Evolutionary conservation across 1,140 invertebrate species (phyloP), one percentile per base, ranked within the genome.

Genomic region (Tetragnatha versicolor): DNA sequence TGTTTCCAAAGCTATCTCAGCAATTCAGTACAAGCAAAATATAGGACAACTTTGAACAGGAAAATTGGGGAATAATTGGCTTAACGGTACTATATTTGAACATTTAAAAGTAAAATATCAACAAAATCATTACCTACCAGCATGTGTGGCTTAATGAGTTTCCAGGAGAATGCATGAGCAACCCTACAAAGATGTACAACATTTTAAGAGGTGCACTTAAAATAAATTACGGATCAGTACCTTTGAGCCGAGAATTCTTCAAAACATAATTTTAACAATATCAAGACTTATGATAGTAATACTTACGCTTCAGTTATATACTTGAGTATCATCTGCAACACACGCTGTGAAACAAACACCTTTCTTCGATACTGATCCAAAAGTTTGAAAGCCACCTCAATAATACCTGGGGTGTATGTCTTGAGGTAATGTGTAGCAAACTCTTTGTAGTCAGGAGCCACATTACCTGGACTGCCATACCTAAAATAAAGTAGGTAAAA

Each of bases 361-460:
- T 95, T 93, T 81, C 92, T 92, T 58, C 94, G 88, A 85, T 96
- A 97, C 79, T 93, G 90, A 84, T 98, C 93, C 47, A 99, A 87
- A 39, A 98, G 90, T 85, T 92, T 91, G 0, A 97, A 86, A 14
- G 97, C 86, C 17, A 95, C 92, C 84, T 95, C 92, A 51, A 98
- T 87, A 7, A 86, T 93, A 27, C 95, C 96, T 39, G 89, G 90
- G 80, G 96, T 95, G 86, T 98, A 99, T 3, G 94, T 95, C 82
- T 94, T 93, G 22, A 99, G 88, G 87, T 98, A 99, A 93, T 95
- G 98, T 83, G 93, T 91, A 2, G 97, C 91, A 88, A 99, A 99
- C 81, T 94, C 90, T 80, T 91, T 90, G 86, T 99, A 99, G 83
- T 98, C 94, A 85, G 93, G 92, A 37, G 91, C 90, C 1, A 96